Evolutionary conservation across 2,113 vertebrate genomes (phyloP).

Genomic region (Thymallus thymallus): DNA sequence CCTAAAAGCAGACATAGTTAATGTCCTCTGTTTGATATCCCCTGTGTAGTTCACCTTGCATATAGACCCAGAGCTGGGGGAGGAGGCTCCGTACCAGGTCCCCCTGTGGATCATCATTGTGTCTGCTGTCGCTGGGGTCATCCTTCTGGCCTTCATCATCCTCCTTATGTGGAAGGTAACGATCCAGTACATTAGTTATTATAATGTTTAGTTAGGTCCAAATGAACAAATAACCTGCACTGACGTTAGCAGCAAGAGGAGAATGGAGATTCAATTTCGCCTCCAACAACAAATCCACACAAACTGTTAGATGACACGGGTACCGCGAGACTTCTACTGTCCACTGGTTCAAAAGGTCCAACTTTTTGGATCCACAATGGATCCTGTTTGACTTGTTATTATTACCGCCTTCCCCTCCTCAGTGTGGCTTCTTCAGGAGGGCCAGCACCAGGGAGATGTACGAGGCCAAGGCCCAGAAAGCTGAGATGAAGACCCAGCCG

Average conservation of each 20-base stretch:
- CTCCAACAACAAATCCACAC: too few relatives aligned
- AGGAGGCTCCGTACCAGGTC: slow-evolving; percentile 67
- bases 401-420: slow-evolving; percentile 67
- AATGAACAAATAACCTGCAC: too few relatives aligned
- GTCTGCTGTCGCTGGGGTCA: slow-evolving; percentile 76
- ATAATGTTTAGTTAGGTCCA: too few relatives aligned
- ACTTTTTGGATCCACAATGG: background rate
- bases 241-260: too few relatives aligned
- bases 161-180: slow-evolving; percentile 89
- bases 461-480: slow-evolving; percentile 86
- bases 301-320: background rate
- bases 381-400: slow-evolving; percentile 20
- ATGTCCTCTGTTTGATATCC: too few relatives aligned
- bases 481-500: slow-evolving; percentile 87
- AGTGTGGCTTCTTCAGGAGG: slow-evolving; percentile 91
- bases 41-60: slow-evolving; percentile 76
- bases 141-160: slow-evolving; percentile 83
- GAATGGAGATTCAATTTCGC: too few relatives aligned
- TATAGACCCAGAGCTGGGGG: slow-evolving; percentile 76
- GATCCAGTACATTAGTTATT: background rate
- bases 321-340: background rate
- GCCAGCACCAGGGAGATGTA: slow-evolving; percentile 88
- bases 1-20: background rate
- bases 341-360: background rate
- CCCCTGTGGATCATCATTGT: slow-evolving; percentile 84